Conservation (phyloP, 2,888 invertebrate genomes). For the Xanthostigma xanthostigma region DNA sequence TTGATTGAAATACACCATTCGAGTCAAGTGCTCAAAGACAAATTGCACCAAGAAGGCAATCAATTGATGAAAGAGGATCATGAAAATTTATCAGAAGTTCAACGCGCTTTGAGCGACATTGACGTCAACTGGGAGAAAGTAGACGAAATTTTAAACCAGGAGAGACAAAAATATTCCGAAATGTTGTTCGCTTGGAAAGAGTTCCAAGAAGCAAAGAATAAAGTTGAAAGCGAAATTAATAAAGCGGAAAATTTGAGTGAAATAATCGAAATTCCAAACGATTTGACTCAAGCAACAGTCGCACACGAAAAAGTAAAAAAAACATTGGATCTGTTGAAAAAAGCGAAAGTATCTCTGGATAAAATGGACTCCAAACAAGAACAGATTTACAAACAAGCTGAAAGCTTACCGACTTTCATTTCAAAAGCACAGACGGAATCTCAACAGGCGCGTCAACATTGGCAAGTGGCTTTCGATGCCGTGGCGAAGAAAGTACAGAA, state of each 20-base stretch:
- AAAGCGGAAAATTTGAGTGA: slow-evolving; percentile 51
- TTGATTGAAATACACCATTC: slow-evolving; percentile 37
- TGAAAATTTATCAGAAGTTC: slow-evolving; percentile 62
- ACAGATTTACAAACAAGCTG: slow-evolving; percentile 51
- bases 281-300: slow-evolving; percentile 54
- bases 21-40: slow-evolving; percentile 47
- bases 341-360: slow-evolving; percentile 59
- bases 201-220: slow-evolving; percentile 55
- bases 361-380: slow-evolving; percentile 64
- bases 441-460: slow-evolving; percentile 44
- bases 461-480: slow-evolving; percentile 56
- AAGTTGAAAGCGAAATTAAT: slow-evolving; percentile 51
- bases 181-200: slow-evolving; percentile 60
- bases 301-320: slow-evolving; percentile 62
- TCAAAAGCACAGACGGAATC: slow-evolving; percentile 43
- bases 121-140: slow-evolving; percentile 72
- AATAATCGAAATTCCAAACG: slow-evolving; percentile 50
- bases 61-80: slow-evolving; percentile 70
- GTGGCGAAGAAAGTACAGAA: slow-evolving; percentile 61
- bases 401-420: slow-evolving; percentile 50
- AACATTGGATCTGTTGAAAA: slow-evolving; percentile 56
- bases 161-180: slow-evolving; percentile 56
- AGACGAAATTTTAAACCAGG: slow-evolving; percentile 56
- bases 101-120: slow-evolving; percentile 60
- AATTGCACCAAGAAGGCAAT: slow-evolving; percentile 64